Conservation (phyloP, 2,888 invertebrate genomes). For the Vannuccia rotundouncinata region DNA sequence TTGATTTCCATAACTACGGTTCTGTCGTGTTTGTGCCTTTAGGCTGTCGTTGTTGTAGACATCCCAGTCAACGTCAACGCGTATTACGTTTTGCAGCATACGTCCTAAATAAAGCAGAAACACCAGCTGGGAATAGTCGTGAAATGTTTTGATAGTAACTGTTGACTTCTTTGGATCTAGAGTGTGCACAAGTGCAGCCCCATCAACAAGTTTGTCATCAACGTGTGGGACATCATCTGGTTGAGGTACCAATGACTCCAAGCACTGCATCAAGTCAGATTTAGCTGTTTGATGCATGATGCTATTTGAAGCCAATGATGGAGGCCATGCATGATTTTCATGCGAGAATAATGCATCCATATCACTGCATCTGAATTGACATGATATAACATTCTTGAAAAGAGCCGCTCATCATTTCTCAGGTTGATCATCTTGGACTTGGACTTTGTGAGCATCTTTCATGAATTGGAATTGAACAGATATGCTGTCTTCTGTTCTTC, state of each 20-base stretch:
- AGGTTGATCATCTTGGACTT: slow-evolving; percentile 28
- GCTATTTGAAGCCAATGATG: slow-evolving; percentile 19
- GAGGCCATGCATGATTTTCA: slow-evolving; percentile 24
- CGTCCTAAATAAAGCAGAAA: neutral
- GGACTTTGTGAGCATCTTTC: neutral
- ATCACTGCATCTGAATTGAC: slow-evolving; percentile 28
- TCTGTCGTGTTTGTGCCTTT: slow-evolving; percentile 29
- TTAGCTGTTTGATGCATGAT: slow-evolving; percentile 28
- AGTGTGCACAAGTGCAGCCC: slow-evolving; percentile 42
- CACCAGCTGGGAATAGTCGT: neutral
- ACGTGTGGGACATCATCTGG: slow-evolving; percentile 10
- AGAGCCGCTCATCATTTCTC: slow-evolving; percentile 34
- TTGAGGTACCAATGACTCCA: neutral
- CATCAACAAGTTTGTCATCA: slow-evolving; percentile 39
- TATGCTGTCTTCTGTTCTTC: neutral
- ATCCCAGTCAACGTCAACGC: slow-evolving; percentile 40
- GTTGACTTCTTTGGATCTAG: slow-evolving; percentile 22
- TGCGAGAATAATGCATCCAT: slow-evolving; percentile 38
- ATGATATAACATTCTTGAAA: slow-evolving; percentile 33
- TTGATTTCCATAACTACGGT: slow-evolving; percentile 29
- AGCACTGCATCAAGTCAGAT: slow-evolving; percentile 29
- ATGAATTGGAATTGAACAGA: slow-evolving; percentile 18
- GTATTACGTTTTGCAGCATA: neutral
- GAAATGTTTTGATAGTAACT: neutral
- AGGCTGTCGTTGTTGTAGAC: slow-evolving; percentile 36